These are phyloP conservation scores for Lipotes vexillifer DNA, from an alignment of 2,113 vertebrate genomes.

Conservation along the genomic window DNA sequence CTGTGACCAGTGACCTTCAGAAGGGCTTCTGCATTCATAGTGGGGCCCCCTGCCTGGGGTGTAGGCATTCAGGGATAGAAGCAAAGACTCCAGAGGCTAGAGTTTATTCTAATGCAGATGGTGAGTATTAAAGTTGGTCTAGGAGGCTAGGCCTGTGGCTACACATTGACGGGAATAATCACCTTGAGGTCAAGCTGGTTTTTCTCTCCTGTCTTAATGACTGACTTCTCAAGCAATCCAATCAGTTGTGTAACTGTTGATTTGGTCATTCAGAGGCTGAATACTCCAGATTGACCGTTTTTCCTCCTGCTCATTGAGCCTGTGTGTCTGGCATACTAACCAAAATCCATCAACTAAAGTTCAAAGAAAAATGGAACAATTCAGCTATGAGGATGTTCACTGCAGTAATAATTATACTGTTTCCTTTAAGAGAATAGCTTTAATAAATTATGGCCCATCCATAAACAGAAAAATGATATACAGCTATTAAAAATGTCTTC, in stretches of 20 bases:
- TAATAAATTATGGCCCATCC: not conserved
- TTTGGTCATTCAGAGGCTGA: not conserved
- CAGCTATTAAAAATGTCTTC: not conserved
- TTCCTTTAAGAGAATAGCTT: not conserved
- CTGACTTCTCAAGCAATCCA: not conserved
- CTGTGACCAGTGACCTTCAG: not conserved
- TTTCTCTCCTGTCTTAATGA: not conserved
- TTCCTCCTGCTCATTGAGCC: not conserved
- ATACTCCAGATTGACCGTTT: not conserved
- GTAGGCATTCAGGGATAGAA: not conserved
- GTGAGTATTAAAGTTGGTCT: not conserved
- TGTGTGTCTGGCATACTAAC: not conserved
- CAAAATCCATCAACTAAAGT: not conserved
- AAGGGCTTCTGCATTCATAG: not conserved
- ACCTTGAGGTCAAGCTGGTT: not conserved
- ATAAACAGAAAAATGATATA: not conserved
- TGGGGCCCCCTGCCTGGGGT: not conserved
- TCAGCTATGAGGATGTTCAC: not conserved
- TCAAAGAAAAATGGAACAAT: not conserved
- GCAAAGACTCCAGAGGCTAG: accelerated
- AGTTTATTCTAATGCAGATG: not conserved
- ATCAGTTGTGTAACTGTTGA: not conserved
- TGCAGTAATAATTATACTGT: not conserved
- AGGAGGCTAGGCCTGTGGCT: not conserved
- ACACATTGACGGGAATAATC: not conserved